These are phyloP conservation scores for Ploceus nigricollis DNA, from an alignment of 2,113 vertebrate species.

Conservation along the genomic window DNA sequence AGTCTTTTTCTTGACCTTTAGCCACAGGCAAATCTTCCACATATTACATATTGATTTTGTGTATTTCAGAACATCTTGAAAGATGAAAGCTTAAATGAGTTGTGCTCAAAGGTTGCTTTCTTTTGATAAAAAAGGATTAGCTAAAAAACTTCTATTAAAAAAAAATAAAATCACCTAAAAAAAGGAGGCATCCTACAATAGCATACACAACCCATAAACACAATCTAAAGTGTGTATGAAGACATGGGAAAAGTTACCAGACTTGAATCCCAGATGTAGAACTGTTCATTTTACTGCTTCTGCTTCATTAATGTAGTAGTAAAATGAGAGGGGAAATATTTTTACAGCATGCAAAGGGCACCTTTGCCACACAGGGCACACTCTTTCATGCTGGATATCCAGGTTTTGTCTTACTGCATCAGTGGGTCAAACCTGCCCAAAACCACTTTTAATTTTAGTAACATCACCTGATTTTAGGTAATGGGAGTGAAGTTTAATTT, in stretches of 20 bases:
- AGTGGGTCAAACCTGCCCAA: neutral
- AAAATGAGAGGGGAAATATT: neutral
- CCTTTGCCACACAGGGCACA: neutral
- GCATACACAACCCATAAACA: neutral
- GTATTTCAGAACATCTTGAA: slow-evolving; percentile 20
- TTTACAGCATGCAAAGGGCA: neutral
- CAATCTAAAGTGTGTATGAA: neutral
- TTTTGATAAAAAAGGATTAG: neutral
- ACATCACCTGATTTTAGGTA: neutral
- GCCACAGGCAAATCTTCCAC: slow-evolving; percentile 11
- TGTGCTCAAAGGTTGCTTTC: neutral
- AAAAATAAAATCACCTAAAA: neutral
- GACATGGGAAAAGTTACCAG: neutral
- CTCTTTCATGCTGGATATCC: neutral
- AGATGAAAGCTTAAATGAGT: slow-evolving; percentile 17
- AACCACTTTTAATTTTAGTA: neutral
- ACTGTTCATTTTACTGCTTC: neutral
- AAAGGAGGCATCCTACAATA: neutral
- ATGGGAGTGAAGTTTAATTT: neutral
- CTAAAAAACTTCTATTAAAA: neutral
- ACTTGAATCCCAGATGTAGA: neutral
- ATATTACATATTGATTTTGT: slow-evolving; percentile 44
- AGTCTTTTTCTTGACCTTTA: slow-evolving; percentile 35
- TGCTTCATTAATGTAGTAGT: neutral
- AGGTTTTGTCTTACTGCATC: neutral